A percentile compares a stretch with the other conserved stretches of the same genome.
Evolutionary conservation across 1,140 invertebrate genomes (phyloP).

Genomic region (Drosophila willistoni): DNA sequence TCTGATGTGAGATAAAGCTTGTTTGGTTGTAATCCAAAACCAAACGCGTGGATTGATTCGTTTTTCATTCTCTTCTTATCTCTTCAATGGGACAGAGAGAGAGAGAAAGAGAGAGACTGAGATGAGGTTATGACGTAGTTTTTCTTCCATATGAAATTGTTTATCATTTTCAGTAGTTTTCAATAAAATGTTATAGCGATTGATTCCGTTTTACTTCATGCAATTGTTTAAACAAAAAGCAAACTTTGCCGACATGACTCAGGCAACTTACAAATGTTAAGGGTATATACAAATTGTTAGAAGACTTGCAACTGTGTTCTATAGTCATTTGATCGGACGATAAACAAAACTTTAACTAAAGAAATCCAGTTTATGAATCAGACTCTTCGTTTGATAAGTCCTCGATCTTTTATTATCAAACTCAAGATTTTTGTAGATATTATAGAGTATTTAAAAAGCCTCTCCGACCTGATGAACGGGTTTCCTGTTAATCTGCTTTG

Average conservation of each 20-base stretch:
- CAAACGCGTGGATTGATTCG: slow-evolving; percentile 12
- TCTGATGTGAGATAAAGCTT: slow-evolving; percentile 6
- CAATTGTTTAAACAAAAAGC: slow-evolving; percentile 36
- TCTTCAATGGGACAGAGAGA: too few species aligned
- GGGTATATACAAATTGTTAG: neutral
- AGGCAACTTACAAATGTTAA: slow-evolving; percentile 17
- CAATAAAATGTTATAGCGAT: neutral
- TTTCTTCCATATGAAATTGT: neutral
- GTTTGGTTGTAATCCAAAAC: neutral
- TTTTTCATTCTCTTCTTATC: neutral
- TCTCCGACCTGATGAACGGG: neutral
- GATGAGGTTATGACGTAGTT: neutral
- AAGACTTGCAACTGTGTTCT: slow-evolving; percentile 17
- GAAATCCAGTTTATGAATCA: too few species aligned
- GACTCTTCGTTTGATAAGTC: too few species aligned
- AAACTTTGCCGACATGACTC: slow-evolving; percentile 36
- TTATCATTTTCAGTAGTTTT: slow-evolving; percentile 5
- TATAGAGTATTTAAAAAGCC: slow-evolving; percentile 27
- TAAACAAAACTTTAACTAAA: too few species aligned
- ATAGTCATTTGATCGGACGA: too few species aligned
- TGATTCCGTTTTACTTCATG: slow-evolving; percentile 36
- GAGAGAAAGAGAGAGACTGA: neutral
- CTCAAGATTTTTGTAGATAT: too few species aligned
- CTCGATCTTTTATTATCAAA: too few species aligned
- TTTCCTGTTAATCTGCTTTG: slow-evolving; percentile 21